Evolutionary conservation across 2,888 invertebrate genomes (phyloP), one percentile per base, ranked within the genome.

Genomic region (Cosmia trapezina): DNA sequence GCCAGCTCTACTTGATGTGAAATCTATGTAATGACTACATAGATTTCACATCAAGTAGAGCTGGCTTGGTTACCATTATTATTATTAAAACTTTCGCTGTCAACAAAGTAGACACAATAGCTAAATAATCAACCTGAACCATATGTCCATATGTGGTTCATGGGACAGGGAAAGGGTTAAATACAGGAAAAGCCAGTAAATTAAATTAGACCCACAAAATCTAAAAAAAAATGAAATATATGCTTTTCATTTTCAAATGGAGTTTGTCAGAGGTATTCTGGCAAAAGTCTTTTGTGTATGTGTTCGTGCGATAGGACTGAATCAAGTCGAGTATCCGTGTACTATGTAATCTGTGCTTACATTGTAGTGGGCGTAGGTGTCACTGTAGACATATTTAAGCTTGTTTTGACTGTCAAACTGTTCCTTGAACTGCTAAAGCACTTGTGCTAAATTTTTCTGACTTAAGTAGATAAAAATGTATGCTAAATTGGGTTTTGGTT

Each of bases 331-430:
- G 11, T 54, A 62, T 77, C 51, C 51, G 67, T 81, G 56, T 77
- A 49, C 66, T 65, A 53, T 33, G 12, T 66, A 57, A 53, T 70
- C 63, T 71, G 72, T 54, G 41, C 33, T 62, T 22, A 19, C 63
- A 67, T 61, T 56, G 65, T 76, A 74, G 64, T 62, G 86, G 84
- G 78, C 76, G 78, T 71, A 76, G 68, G 74, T 68, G 54, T 72
- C 73, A 56, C 62, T 64, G 69, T 72, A 80, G 70, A 71, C 41
- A 19, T 73, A 49, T 73, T 12, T 65, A n/a, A 57, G 74, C 76
- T 70, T 68, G 45, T 60, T 74, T 49, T 63, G 3, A 19, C 41
- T 65, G 8, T 28, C 19, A 51, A 70, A 56, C 60, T 54, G 22
- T 56, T 62, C 45, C 28, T 76, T 22, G n/a, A 41, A 22, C 5